phyloP scores from a whole-genome alignment of 1,140 invertebrate species.

The Rhysida immarginata region DNA sequence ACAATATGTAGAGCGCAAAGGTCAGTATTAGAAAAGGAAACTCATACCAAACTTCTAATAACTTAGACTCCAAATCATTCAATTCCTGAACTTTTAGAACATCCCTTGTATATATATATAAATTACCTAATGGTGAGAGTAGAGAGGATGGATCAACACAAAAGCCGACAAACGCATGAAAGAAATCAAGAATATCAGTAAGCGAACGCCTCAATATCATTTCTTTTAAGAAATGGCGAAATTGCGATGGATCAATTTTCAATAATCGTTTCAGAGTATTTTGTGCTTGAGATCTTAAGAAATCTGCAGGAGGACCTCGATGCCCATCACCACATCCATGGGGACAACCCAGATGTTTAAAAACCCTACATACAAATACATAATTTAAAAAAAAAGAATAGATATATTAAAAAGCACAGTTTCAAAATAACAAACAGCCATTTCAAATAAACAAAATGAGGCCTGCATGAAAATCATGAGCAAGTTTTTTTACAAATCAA shows the following conservation, averaged over 20 bases:
- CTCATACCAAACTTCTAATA: too few relatives aligned
- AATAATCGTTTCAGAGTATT: constrained; percentile 60
- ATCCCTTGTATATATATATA: too few relatives aligned
- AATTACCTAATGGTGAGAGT: constrained; percentile 68
- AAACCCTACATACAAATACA: constrained; percentile 41
- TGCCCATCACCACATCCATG: constrained; percentile 70
- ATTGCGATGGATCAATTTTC: constrained; percentile 29
- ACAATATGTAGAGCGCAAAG: too few relatives aligned
- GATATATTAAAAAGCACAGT: too few relatives aligned
- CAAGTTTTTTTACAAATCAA: not conserved
- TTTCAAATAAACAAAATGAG: too few relatives aligned
- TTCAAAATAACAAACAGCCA: too few relatives aligned
- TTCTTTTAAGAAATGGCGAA: constrained; percentile 52
- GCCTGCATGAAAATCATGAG: not conserved
- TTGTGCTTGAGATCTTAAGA: constrained; percentile 71
- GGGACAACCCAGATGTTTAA: constrained; percentile 79
- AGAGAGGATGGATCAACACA: constrained; percentile 76
- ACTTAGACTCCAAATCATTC: too few relatives aligned
- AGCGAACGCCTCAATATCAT: constrained; percentile 60
- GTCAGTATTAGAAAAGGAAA: too few relatives aligned
- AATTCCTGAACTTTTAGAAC: too few relatives aligned
- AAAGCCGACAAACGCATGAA: constrained; percentile 89
- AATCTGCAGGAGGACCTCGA: constrained; percentile 75
- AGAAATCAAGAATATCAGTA: constrained; percentile 74
- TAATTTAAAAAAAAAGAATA: too few relatives aligned